Conservation (phyloP, 2,888 invertebrate genomes). For the Mactromeris polynyma region DNA sequence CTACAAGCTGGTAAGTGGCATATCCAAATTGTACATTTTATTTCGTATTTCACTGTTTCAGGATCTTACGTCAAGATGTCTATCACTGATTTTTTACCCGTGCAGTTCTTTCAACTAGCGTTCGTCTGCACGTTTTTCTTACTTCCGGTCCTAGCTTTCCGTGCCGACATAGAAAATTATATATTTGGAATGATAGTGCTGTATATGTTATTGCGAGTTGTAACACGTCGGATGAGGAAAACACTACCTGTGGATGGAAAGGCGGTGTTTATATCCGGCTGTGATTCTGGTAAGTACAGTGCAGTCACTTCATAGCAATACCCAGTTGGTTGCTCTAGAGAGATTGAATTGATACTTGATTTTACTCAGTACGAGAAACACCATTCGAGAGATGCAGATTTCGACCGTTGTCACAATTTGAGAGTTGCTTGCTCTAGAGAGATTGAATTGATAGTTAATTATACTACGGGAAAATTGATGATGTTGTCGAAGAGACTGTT, state of each 20-base stretch:
- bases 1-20: no score
- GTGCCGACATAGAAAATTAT: slow-evolving; percentile 53
- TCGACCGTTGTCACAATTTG: no score
- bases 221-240: slow-evolving; percentile 27
- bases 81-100: slow-evolving; percentile 48
- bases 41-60: not conserved
- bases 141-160: slow-evolving; percentile 45
- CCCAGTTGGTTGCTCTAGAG: no score
- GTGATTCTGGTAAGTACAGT: slow-evolving; percentile 73
- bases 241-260: slow-evolving; percentile 57
- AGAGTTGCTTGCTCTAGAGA: no score
- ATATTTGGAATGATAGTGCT: slow-evolving; percentile 48
- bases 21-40: no score
- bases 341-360: no score
- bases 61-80: slow-evolving; percentile 41
- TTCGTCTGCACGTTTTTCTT: slow-evolving; percentile 48
- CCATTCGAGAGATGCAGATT: no score
- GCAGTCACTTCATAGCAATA: no score
- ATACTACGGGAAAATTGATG: no score
- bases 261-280: slow-evolving; percentile 76
- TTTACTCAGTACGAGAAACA: no score
- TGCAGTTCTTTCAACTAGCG: slow-evolving; percentile 47
- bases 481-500: no score
- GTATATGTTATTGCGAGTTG: slow-evolving; percentile 42
- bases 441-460: no score